Base-by-base conservation (phyloP, 1,140 invertebrate species). In the Caligus rogercresseyi region DNA sequence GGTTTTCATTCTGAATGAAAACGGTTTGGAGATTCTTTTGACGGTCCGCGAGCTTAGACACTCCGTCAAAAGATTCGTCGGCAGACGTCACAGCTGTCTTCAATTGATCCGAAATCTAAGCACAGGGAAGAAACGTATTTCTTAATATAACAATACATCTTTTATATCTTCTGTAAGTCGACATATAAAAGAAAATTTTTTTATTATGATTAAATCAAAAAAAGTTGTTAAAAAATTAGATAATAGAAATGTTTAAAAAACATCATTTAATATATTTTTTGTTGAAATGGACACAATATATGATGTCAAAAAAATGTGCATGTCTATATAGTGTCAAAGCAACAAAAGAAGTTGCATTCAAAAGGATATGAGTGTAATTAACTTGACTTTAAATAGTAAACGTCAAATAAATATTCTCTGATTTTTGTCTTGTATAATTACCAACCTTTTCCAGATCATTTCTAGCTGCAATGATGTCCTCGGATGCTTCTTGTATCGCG, bases 401-500 rank as follows among this genome's bases (percentile, higher is more conserved):
- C n/a, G n/a, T n/a, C n/a, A n/a, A n/a, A n/a, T n/a, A n/a, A n/a
- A n/a, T n/a, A n/a, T n/a, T n/a, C n/a, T n/a, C n/a, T n/a, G n/a
- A n/a, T n/a, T n/a, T n/a, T n/a, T n/a, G n/a, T n/a, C n/a, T n/a
- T n/a, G n/a, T n/a, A n/a, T n/a, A n/a, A n/a, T n/a, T n/a, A n/a
- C n/a, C 67, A 69, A 80, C 79, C 71, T 77, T 73, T 18, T 76
- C 74, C 24, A 95, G 76, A 74, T 91, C 85, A 63, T 74, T 75
- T 68, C 87, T 79, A 11, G 87, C 85, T 61, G 80, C 75, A 24
- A 75, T 72, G 31, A 94, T 90, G 69, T 92, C 85, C 24, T 75
- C 74, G 63, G 84, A 83, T 0, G 89, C 89, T 70, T 82, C 81
- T 31, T 81, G 74, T 67, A 94, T 91, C 26, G 87, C 86, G 53